Evolutionary conservation across 2,888 invertebrate species (phyloP).

Genomic region (Troglohyphantes excavatus): DNA sequence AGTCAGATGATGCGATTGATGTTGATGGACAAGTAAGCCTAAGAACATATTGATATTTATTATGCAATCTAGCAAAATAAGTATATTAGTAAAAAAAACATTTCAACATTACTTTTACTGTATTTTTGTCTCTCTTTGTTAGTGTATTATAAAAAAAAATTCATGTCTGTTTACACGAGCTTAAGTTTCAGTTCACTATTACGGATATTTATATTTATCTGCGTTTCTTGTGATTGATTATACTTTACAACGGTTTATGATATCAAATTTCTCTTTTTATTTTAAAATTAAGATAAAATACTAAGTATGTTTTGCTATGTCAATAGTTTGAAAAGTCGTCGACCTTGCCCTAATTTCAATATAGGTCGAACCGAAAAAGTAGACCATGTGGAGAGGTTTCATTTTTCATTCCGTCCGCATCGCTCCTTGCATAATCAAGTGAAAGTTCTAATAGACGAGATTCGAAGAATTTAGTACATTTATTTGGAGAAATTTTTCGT

Average conservation of each 20-base stretch:
- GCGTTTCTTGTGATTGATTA: not conserved
- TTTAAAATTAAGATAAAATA: not conserved
- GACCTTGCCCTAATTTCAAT: conserved; percentile 67
- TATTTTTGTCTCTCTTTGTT: too few relatives aligned
- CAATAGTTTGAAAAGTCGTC: conserved; percentile 18
- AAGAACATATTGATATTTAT: conserved; percentile 33
- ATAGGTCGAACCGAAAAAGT: conserved; percentile 60
- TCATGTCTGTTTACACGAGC: too few relatives aligned
- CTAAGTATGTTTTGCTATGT: not conserved
- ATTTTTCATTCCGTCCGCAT: not conserved
- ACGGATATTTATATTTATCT: too few relatives aligned
- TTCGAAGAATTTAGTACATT: too few relatives aligned
- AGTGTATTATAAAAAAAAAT: too few relatives aligned
- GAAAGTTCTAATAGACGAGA: too few relatives aligned
- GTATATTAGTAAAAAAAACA: too few relatives aligned
- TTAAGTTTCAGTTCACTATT: too few relatives aligned
- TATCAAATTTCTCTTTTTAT: not conserved
- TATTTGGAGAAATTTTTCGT: too few relatives aligned
- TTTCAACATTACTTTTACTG: too few relatives aligned
- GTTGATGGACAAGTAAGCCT: conserved; percentile 81
- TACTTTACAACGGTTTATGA: too few relatives aligned
- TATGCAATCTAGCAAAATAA: not conserved
- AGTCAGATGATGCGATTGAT: conserved; percentile 82
- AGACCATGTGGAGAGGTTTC: not conserved
- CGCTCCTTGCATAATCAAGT: too few relatives aligned